phyloP scores from a whole-genome alignment of 1,140 invertebrate genomes.

The Lucilia sericata region DNA sequence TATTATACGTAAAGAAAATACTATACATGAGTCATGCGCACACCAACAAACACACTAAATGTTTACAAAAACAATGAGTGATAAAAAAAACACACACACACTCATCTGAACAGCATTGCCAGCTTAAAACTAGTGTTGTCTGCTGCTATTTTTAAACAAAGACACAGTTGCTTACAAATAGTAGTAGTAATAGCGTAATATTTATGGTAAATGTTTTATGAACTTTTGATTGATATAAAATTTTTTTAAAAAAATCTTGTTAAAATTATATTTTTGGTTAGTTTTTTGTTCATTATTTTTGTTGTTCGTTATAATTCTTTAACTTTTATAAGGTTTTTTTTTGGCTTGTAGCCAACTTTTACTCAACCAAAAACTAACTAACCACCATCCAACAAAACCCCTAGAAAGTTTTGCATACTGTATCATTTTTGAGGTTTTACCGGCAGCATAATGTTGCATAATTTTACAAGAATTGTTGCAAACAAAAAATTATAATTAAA shows the following conservation, averaged over 20 bases:
- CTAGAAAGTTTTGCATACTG: background rate
- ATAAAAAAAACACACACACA: background rate
- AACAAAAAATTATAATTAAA: too few species aligned
- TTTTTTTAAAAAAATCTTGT: background rate
- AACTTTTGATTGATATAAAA: background rate
- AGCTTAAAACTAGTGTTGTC: background rate
- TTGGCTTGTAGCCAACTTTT: background rate
- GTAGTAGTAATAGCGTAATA: background rate
- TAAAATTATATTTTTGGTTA: too few species aligned
- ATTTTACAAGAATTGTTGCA: conserved; percentile 15
- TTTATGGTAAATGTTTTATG: background rate
- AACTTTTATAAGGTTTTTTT: background rate
- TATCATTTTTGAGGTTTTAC: conserved; percentile 2
- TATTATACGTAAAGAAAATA: background rate
- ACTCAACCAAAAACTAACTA: background rate
- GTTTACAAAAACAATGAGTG: too few species aligned
- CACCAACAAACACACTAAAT: background rate
- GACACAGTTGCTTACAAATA: background rate
- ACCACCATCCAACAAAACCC: background rate
- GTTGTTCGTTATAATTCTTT: background rate
- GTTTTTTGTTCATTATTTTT: background rate
- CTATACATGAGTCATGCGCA: background rate
- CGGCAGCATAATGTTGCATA: conserved; percentile 7
- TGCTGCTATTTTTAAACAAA: background rate
- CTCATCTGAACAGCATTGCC: background rate